Evolutionary conservation across 92 coral and sea anemone genomes (phyloP).

Genomic region (Pocillopora meandrina): DNA sequence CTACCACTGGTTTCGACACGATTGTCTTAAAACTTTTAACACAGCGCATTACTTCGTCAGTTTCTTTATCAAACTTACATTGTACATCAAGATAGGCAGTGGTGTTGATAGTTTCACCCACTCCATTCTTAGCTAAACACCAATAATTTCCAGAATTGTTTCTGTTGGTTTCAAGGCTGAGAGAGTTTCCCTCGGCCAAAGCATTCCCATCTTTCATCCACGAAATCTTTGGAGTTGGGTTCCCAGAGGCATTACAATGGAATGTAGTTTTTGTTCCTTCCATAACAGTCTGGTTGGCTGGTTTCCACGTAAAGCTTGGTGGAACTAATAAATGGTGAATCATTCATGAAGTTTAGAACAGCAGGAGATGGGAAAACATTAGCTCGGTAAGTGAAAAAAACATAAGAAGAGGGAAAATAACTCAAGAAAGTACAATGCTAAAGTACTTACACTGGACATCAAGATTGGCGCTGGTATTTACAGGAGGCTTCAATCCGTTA

Average conservation of each 20-base stretch:
- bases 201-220: slow-evolving; percentile 2
- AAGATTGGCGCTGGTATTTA: neutral
- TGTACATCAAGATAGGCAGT: neutral
- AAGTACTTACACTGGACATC: neutral
- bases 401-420: too few relatives aligned
- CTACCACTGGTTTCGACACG: too few relatives aligned
- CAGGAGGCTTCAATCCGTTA: neutral
- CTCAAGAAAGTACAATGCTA: too few relatives aligned
- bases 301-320: neutral
- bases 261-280: neutral
- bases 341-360: neutral
- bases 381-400: too few relatives aligned
- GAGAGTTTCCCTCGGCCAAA: neutral
- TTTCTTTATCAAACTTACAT: neutral
- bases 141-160: neutral
- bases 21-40: too few relatives aligned
- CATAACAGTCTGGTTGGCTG: too few relatives aligned
- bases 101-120: too few relatives aligned
- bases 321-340: neutral
- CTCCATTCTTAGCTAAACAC: neutral
- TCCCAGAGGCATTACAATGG: slow-evolving; percentile 3
- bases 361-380: too few relatives aligned
- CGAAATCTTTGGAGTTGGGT: slow-evolving; percentile 9
- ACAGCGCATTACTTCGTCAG: too few relatives aligned
- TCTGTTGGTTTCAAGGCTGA: neutral